These are phyloP conservation scores for Rhinoraja longicauda DNA, from an alignment of 2,797 vertebrate species.

Conservation along the genomic window DNA sequence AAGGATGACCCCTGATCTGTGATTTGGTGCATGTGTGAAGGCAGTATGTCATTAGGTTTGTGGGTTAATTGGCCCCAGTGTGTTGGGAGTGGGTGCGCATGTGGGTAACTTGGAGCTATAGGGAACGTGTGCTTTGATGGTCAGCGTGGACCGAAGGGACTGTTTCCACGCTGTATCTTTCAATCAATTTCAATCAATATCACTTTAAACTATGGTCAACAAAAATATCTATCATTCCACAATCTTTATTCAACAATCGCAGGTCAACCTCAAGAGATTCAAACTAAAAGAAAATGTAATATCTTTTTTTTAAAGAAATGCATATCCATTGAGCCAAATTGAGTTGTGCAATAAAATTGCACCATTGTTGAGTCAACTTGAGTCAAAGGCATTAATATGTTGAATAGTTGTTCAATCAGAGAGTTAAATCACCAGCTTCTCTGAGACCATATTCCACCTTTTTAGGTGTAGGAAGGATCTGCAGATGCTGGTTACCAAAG, in stretches of 20 bases:
- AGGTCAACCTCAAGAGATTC: background rate
- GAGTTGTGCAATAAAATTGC: background rate
- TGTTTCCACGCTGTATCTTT: too few relatives aligned
- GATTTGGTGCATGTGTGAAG: background rate
- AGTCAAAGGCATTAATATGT: background rate
- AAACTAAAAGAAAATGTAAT: background rate
- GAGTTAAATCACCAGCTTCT: background rate
- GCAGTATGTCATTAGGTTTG: too few relatives aligned
- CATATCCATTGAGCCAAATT: background rate
- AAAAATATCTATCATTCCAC: background rate
- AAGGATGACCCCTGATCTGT: background rate
- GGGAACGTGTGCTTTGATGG: too few relatives aligned
- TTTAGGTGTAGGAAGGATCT: too few relatives aligned
- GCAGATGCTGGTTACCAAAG: too few relatives aligned
- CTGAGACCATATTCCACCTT: background rate
- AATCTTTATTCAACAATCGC: background rate
- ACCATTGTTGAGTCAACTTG: background rate
- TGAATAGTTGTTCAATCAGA: background rate
- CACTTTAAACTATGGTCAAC: background rate
- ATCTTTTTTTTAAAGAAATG: background rate
- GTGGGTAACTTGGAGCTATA: too few relatives aligned
- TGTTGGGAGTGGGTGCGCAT: too few relatives aligned
- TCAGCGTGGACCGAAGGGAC: too few relatives aligned
- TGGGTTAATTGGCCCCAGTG: too few relatives aligned
- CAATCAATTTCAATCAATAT: too few relatives aligned